Evolutionary conservation across 2,888 invertebrate genomes (phyloP), one percentile per base, ranked within the genome.

Genomic region (Scotopteryx bipunctaria): DNA sequence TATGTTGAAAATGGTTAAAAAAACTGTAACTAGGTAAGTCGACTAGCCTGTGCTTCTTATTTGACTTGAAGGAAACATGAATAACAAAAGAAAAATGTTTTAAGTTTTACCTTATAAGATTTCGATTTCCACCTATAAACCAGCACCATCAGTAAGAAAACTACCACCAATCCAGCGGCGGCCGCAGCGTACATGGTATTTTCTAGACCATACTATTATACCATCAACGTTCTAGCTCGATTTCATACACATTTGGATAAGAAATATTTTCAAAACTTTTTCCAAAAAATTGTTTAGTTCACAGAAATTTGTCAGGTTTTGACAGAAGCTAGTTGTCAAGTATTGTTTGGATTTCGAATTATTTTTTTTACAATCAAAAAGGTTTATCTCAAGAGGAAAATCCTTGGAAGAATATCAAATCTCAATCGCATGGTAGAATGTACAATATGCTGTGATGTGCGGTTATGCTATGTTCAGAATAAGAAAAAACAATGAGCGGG

Each of bases 121-220:
- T 59, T 76, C 74, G 71, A 78, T 59, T 63, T 78, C 82, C 80
- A 82, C 42, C 68, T 73, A 59, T 78, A 25, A 4, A 72, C 17
- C 15, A 85, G 54, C 1, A 75, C 49, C 41, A 85, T 52, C 13
- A 78, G 23, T 19, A 83, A 44, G 2, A 85, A 46, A 6, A 59
- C 65, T 14, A 81, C 64, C 46, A 77, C 81, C 19, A 81, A 41
- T 31, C 69, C 79, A 51, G 77, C 79, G 45, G 70, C 70, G 50
- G 63, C 57, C 13, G 71, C 59, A 42, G 69, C 55, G 59, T 74
- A 71, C 81, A 83, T 81, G 35, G 37, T 70, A 59, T 56, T 49
- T 58, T 62, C 60, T 48, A 44, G 43, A 42, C 31, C 35, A 42
- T 64, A 69, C 55, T 75, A 77, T 78, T 37, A 33, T 51, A 49